phyloP scores from a whole-genome alignment of 2,888 invertebrate species.

The Loripinus fragilis region DNA sequence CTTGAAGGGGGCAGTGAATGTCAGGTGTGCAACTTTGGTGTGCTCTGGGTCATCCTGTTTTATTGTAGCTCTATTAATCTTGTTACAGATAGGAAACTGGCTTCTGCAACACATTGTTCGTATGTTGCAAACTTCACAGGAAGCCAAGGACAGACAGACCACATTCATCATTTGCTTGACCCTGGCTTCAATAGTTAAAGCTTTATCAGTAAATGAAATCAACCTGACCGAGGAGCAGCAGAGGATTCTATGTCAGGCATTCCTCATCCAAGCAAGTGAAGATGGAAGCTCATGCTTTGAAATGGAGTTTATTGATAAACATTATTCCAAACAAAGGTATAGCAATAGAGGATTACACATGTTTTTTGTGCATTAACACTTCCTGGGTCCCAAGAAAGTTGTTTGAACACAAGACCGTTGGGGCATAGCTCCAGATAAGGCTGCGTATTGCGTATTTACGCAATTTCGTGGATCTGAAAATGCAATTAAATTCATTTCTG shows the following conservation, averaged over 20 bases:
- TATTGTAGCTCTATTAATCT: background rate
- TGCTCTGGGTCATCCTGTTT: background rate
- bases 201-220: background rate
- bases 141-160: background rate
- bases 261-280: background rate
- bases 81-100: background rate
- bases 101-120: background rate
- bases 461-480: no score
- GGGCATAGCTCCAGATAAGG: no score
- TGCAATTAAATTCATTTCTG: no score
- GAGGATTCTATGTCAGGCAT: background rate
- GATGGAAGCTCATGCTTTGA: background rate
- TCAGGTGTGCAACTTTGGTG: conserved; percentile 1
- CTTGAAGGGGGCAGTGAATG: no score
- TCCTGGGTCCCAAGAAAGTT: no score
- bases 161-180: background rate
- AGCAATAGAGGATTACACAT: no score
- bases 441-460: no score
- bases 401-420: no score
- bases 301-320: background rate
- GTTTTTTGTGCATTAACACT: no score
- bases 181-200: background rate
- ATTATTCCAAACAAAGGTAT: background rate
- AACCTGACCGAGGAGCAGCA: background rate
- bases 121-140: background rate